These are phyloP conservation scores for Pachyramphus minor DNA, from an alignment of 2,113 vertebrate genomes.

Conservation along the genomic window DNA sequence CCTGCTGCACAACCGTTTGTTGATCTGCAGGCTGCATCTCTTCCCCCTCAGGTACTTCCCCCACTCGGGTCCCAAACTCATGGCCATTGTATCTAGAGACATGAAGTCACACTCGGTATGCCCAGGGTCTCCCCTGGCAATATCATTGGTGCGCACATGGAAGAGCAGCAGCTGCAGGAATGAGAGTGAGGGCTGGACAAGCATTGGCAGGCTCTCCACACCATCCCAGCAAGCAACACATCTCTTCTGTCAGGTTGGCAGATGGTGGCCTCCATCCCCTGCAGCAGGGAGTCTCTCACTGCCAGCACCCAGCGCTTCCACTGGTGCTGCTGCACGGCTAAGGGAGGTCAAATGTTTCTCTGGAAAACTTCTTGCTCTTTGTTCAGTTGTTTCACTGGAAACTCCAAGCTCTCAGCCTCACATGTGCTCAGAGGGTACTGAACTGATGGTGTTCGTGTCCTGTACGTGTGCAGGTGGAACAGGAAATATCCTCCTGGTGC, in stretches of 20 bases:
- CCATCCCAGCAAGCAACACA: neutral
- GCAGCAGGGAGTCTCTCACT: neutral
- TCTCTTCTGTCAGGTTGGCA: neutral
- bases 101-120: neutral
- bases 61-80: neutral
- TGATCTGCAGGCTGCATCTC: neutral
- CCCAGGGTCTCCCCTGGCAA: neutral
- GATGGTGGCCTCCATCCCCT: neutral
- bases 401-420: neutral
- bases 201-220: neutral
- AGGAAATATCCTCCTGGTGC: neutral
- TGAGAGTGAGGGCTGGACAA: neutral
- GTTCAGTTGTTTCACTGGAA: neutral
- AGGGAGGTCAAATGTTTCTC: neutral
- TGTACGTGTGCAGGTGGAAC: neutral
- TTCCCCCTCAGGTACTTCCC: neutral
- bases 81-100: neutral
- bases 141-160: rapidly evolving
- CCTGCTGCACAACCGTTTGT: neutral
- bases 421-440: neutral
- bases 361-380: neutral
- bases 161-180: neutral
- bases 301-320: neutral
- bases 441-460: neutral
- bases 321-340: neutral